These are phyloP conservation scores for Cyrtonyx montezumae DNA, from an alignment of 2,113 vertebrate genomes.

Conservation along the genomic window DNA sequence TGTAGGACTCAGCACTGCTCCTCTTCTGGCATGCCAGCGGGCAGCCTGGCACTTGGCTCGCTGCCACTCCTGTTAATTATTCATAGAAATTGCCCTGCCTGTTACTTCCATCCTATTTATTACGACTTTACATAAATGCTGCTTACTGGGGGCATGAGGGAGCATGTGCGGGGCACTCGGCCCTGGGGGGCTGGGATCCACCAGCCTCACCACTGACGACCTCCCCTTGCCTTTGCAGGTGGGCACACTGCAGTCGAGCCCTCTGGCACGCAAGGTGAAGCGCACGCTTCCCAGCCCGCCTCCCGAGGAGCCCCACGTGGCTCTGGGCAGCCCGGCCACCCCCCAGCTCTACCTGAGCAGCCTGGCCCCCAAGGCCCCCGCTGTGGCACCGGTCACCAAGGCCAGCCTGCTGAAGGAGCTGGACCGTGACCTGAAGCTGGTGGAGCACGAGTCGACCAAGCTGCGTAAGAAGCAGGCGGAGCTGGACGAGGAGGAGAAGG, in stretches of 20 bases:
- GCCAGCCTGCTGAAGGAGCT: constrained; percentile 93
- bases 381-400: constrained; percentile 87
- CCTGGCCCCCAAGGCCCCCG: constrained; percentile 85
- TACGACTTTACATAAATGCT: constrained; percentile 10
- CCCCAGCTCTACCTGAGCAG: constrained; percentile 91
- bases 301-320: constrained; percentile 90
- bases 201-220: background rate
- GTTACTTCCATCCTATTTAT: constrained; percentile 71
- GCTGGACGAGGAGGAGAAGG: constrained; percentile 98
- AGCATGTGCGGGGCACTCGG: background rate
- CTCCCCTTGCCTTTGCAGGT: constrained; percentile 78
- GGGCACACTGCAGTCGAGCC: constrained; percentile 90
- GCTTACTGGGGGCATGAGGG: background rate
- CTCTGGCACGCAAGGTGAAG: constrained; percentile 96
- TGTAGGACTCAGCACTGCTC: background rate
- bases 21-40: background rate
- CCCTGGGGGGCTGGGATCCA: background rate
- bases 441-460: constrained; percentile 97
- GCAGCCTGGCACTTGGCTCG: background rate
- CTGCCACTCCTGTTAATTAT: constrained; percentile 51
- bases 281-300: constrained; percentile 97
- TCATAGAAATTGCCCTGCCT: constrained; percentile 33
- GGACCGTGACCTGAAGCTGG: constrained; percentile 94
- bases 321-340: constrained; percentile 88
- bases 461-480: constrained; percentile 97